Percentiles rank a stretch among this genome's conserved stretches.
These are phyloP conservation scores for Pygmarrhopalites habei DNA, from an alignment of 1,140 invertebrate species.

Conservation along the genomic window DNA sequence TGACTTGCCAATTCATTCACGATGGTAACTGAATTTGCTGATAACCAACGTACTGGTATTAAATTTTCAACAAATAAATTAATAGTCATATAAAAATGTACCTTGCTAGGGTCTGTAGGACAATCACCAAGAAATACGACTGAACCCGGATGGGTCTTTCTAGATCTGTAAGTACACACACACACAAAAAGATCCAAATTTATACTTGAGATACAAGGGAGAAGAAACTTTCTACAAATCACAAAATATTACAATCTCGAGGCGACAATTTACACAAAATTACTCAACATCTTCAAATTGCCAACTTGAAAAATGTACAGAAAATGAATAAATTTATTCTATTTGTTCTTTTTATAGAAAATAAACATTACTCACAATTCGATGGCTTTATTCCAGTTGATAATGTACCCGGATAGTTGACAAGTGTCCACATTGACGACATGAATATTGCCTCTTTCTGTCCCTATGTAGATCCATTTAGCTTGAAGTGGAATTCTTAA, in stretches of 20 bases:
- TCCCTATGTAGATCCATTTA: constrained; percentile 98
- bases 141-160: constrained; percentile 88
- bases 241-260: constrained; percentile 8
- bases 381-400: constrained; percentile 99
- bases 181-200: not conserved
- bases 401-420: constrained; percentile 91
- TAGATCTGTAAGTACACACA: constrained; percentile 59
- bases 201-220: not conserved
- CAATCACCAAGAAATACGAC: constrained; percentile 93
- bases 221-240: constrained; percentile 10
- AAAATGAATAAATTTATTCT: too few species aligned
- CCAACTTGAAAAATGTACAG: too few species aligned
- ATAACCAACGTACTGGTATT: too few species aligned
- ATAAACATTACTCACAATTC: constrained; percentile 99
- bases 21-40: too few species aligned
- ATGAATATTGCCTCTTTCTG: constrained; percentile 95
- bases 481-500: constrained; percentile 90
- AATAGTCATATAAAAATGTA: too few species aligned
- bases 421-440: constrained; percentile 95
- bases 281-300: too few species aligned
- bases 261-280: too few species aligned
- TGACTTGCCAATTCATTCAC: too few species aligned
- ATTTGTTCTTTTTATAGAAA: too few species aligned
- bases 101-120: constrained; percentile 89
- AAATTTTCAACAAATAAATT: too few species aligned